Conservation (phyloP, 1,140 invertebrate species). For the Diploscapter pachys region DNA sequence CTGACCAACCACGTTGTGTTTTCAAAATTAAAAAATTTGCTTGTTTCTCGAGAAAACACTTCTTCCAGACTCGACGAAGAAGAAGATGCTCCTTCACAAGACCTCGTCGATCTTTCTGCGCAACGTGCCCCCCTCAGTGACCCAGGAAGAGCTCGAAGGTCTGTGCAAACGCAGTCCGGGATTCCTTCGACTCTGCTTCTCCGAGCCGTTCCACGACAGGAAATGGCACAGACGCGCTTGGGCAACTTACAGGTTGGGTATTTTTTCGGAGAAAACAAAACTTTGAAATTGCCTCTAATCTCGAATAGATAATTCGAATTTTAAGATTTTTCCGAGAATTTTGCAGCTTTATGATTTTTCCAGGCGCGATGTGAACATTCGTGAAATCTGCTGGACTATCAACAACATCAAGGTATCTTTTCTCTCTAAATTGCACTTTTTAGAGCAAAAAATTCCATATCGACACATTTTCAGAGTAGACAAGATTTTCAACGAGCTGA, state of each 20-base stretch:
- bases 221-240: conserved; percentile 92
- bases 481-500: conserved; percentile 46
- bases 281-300: too few species aligned
- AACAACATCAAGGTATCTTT: conserved; percentile 79
- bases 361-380: conserved; percentile 88
- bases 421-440: too few species aligned
- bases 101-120: conserved; percentile 94
- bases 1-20: too few species aligned
- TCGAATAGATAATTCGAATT: too few species aligned
- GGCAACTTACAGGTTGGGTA: conserved; percentile 78
- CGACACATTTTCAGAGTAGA: too few species aligned
- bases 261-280: too few species aligned
- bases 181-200: conserved; percentile 89
- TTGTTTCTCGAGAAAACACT: too few species aligned
- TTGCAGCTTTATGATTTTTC: too few species aligned
- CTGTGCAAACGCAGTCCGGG: conserved; percentile 90
- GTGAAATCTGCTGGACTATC: conserved; percentile 98
- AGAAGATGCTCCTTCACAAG: conserved; percentile 70
- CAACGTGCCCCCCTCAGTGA: conserved; percentile 89
- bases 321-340: too few species aligned
- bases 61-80: conserved; percentile 10
- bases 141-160: conserved; percentile 92
- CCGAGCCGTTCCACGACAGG: conserved; percentile 90
- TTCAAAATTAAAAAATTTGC: too few species aligned
- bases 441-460: too few species aligned